Base-by-base conservation (phyloP, 2,797 vertebrate species). In the Coendou prehensilis region DNA sequence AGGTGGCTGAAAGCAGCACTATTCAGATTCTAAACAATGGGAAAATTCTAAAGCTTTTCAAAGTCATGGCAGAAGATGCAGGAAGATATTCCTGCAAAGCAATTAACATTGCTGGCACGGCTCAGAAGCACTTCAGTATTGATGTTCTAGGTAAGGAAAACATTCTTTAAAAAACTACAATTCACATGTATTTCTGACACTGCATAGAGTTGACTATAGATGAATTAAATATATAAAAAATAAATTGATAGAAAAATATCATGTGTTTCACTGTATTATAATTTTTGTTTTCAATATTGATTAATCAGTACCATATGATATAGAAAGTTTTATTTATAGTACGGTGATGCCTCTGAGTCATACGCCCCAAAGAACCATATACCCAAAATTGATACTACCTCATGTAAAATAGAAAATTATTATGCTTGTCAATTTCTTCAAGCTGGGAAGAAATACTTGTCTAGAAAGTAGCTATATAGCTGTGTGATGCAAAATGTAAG, bases 31-130 rank as follows among this genome's bases (percentile, higher is more conserved):
- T 98, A 86, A 99, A 99, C 93, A 98, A 98, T 47, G 99, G 99
- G 73, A 99, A 99, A 98, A 99, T 98, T 6, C 94, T 99, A 93
- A 99, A 98, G 96, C 98, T 99, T 80, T 98, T 99, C 96, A 99
- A 99, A 97, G 98, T 98, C 0, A 88, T 97, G 82, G 96, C 97
- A 45, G 97, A 98, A 81, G 99, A 99, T 5, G 97, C 98, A 30
- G 99, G 99, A 76, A 98, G 98, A 82, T 99, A 99, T 97, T 99
- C 98, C 45, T 99, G 99, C 98, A 99, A 98, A 98, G 99, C 99
- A 26, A 97, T 99, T 97, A 99, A 99, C 41, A 94, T 99, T 13
- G 99, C 99, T 82, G 99, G 99, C 97, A 99, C 98, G 97, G 98
- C 99, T 33, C 99, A 99, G 86, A 99, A 99, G 97, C 96, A 99